Evolutionary conservation across 35 echinoderm and acorn worm genomes (phyloP).

Genomic region (Holothuria glaberrima): DNA sequence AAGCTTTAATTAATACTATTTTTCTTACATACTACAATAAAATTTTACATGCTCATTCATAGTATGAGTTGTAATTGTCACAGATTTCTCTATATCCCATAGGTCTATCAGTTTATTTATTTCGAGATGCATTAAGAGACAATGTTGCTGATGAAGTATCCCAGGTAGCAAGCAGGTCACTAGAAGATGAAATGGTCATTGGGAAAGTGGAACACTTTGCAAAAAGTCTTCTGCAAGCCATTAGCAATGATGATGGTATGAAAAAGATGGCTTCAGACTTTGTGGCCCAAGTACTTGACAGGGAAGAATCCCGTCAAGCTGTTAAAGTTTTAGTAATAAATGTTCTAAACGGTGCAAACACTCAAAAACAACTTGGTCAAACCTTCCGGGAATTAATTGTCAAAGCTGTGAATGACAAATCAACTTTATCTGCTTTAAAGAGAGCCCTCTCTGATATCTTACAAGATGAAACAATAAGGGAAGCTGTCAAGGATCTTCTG

Average conservation of each 20-base stretch:
- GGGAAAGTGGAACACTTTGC: slow-evolving; percentile 82
- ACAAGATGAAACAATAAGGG: slow-evolving; percentile 53
- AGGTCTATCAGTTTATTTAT: slow-evolving; percentile 68
- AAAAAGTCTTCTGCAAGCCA: slow-evolving; percentile 72
- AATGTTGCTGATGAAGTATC: slow-evolving; percentile 88
- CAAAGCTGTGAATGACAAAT: slow-evolving; percentile 72
- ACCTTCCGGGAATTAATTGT: slow-evolving; percentile 70
- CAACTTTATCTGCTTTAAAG: slow-evolving; percentile 58
- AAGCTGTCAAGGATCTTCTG: slow-evolving; percentile 67
- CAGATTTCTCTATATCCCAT: neutral
- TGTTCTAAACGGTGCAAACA: slow-evolving; percentile 67
- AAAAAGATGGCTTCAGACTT: slow-evolving; percentile 69
- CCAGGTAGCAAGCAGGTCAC: slow-evolving; percentile 78
- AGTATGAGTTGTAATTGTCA: neutral
- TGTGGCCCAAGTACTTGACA: slow-evolving; percentile 44
- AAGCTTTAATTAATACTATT: too few relatives aligned
- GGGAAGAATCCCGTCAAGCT: slow-evolving; percentile 60
- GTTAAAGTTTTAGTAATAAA: slow-evolving; percentile 40
- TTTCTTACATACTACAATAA: neutral
- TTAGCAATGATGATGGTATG: slow-evolving; percentile 81
- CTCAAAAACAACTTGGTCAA: slow-evolving; percentile 34
- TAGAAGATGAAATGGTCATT: slow-evolving; percentile 75
- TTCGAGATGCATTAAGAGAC: slow-evolving; percentile 75
- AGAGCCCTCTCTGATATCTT: slow-evolving; percentile 64
- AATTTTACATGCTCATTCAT: neutral